Base-by-base conservation (phyloP, 2,797 vertebrate species). In the Caiman crocodilus region DNA sequence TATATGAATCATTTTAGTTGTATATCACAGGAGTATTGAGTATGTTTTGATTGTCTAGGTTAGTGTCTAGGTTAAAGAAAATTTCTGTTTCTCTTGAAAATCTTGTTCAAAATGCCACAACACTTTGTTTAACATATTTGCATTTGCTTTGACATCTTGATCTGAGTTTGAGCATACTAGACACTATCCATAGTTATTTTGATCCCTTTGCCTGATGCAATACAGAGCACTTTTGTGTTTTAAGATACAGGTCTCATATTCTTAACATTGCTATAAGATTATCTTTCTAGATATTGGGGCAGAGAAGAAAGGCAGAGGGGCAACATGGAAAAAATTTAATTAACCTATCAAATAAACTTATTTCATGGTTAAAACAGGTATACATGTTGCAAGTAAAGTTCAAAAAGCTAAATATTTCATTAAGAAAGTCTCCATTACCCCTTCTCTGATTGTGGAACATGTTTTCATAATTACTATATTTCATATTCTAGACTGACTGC, bases 121-220 rank as follows among this genome's bases (percentile, higher is more conserved):
- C 14, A 63, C n/a, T 28, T 67, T 17, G 10, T 20, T 67, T 65
- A 23, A 67, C 0, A 0, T 56, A 1, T 42, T 59, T 79, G 14
- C 73, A 21, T 82, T 80, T 82, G 58, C 20, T 30, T 69, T 90
- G 61, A 21, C 4, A 3, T 64, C 14, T 4, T 86, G 71, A 55
- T 87, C 9, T 17, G 4, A 1, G 1, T 73, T 16, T 86, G 55
- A 57, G 76, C 82, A 88, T 86, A 67, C 74, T 92, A 57, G 26
- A 80, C 87, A 14, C 26, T 87, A 50, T 75, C 25, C 56, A 60
- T 23, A 75, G 7, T 20, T 88, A 4, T 50, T 60, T 80, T 11
- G 2, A 23, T 85, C 3, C 14, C 30, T 82, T 79, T 32, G 28
- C 35, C 30, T 85, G 50, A 74, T 9, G 17, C 6, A 69, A n/a